Conservation (phyloP, 2,797 vertebrate species). For the Buceros bicornis region DNA sequence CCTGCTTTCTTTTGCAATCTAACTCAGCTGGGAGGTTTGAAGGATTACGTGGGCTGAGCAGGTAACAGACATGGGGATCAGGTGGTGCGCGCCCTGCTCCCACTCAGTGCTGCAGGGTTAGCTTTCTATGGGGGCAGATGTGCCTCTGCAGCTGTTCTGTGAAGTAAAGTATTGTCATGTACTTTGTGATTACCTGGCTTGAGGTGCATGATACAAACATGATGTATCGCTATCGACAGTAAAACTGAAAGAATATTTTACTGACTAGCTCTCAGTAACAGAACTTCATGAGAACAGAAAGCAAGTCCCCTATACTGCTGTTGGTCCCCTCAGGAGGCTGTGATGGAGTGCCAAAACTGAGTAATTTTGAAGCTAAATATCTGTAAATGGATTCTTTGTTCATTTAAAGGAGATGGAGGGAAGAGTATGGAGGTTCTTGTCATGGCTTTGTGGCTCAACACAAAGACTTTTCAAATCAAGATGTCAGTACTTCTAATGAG, state of each 20-base stretch:
- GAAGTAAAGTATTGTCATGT: background rate
- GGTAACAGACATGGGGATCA: background rate
- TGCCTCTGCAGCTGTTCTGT: background rate
- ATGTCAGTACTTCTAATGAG: background rate
- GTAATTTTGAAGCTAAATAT: constrained; percentile 33
- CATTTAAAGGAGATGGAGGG: constrained; percentile 14
- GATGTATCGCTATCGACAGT: background rate
- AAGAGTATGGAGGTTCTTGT: constrained; percentile 1
- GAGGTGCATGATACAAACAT: background rate
- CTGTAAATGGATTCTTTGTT: constrained; percentile 54
- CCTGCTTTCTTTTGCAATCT: background rate
- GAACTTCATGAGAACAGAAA: constrained; percentile 16
- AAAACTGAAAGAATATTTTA: background rate
- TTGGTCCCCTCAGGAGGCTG: background rate
- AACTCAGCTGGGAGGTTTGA: background rate
- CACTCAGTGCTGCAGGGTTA: background rate
- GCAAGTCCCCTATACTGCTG: background rate
- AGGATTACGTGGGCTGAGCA: background rate
- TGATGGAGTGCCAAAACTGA: background rate
- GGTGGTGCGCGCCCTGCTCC: accelerated
- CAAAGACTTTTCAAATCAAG: constrained; percentile 14
- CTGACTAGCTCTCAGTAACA: background rate
- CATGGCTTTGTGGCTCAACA: constrained; percentile 11
- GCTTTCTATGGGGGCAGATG: background rate
- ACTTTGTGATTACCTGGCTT: background rate